Evolutionary conservation across 1,140 invertebrate genomes (phyloP).

Genomic region (Apis dorsata): DNA sequence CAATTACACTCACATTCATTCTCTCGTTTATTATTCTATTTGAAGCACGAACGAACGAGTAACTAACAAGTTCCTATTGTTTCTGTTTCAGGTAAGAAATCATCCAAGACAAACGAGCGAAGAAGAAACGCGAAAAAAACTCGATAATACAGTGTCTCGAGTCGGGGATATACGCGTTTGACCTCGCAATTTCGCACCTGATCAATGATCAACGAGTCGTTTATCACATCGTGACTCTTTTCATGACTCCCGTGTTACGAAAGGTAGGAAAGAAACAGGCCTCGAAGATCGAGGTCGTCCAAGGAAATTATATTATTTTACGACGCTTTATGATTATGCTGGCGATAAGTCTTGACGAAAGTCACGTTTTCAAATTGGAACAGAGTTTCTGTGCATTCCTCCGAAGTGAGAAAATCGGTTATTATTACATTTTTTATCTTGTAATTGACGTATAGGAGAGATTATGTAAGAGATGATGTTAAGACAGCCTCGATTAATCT

Average conservation of each 20-base stretch:
- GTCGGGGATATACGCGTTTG: constrained; percentile 16
- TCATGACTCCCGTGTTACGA: constrained; percentile 15
- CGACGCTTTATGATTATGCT: constrained; percentile 9
- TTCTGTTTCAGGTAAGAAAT: constrained; percentile 75
- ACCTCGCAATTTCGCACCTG: constrained; percentile 25
- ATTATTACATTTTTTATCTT: neutral
- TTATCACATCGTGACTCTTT: constrained; percentile 19
- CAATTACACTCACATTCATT: neutral
- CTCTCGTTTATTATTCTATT: neutral
- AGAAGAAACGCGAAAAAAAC: constrained; percentile 6
- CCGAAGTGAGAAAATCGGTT: neutral
- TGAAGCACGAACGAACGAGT: neutral
- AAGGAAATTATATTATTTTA: constrained; percentile 32
- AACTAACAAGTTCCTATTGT: constrained; percentile 52
- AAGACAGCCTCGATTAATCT: neutral
- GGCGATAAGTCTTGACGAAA: neutral
- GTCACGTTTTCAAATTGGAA: neutral
- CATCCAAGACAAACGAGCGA: constrained; percentile 21
- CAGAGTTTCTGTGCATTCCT: constrained; percentile 11
- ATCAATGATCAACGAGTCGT: constrained; percentile 33
- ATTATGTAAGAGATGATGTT: neutral
- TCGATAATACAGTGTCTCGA: constrained; percentile 7
- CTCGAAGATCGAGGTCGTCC: neutral
- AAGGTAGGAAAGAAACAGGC: neutral
- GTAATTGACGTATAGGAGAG: neutral